phyloP scores from a whole-genome alignment of 2,113 vertebrate species.

The Crotalus helleri region DNA sequence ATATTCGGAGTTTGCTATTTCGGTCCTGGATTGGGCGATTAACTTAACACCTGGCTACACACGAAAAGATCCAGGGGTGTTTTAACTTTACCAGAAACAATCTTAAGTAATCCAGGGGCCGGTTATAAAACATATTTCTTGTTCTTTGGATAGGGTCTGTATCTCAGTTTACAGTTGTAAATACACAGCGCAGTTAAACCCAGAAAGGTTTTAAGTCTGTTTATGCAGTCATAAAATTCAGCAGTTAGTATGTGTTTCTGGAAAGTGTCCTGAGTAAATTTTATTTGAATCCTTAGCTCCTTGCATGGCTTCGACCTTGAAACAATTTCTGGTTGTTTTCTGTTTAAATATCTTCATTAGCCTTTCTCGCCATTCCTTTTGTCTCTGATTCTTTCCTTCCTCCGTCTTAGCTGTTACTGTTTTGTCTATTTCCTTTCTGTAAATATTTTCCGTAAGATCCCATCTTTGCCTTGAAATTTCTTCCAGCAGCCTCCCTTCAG shows the following conservation, averaged over 20 bases:
- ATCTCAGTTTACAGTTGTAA: background rate
- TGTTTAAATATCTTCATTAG: background rate
- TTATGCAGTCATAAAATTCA: background rate
- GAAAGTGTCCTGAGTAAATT: background rate
- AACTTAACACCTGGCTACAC: background rate
- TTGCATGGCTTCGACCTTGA: background rate
- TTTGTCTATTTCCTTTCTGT: slow-evolving; percentile 18
- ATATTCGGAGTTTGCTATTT: background rate
- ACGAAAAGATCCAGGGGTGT: background rate
- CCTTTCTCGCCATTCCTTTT: background rate
- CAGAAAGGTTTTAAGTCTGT: background rate
- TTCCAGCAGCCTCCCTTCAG: background rate
- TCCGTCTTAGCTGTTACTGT: background rate
- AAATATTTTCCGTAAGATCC: background rate
- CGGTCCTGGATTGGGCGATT: background rate
- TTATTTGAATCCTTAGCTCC: background rate
- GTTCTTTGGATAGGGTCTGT: background rate
- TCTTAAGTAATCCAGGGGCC: background rate
- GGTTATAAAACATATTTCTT: background rate
- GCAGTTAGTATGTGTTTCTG: background rate
- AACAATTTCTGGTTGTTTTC: background rate
- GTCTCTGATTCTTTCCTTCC: background rate
- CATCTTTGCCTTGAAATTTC: background rate
- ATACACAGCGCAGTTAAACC: background rate
- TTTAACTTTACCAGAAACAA: slow-evolving; percentile 17